Evolutionary conservation across 2,113 vertebrate species (phyloP).

Genomic region (Nettapus auritus): DNA sequence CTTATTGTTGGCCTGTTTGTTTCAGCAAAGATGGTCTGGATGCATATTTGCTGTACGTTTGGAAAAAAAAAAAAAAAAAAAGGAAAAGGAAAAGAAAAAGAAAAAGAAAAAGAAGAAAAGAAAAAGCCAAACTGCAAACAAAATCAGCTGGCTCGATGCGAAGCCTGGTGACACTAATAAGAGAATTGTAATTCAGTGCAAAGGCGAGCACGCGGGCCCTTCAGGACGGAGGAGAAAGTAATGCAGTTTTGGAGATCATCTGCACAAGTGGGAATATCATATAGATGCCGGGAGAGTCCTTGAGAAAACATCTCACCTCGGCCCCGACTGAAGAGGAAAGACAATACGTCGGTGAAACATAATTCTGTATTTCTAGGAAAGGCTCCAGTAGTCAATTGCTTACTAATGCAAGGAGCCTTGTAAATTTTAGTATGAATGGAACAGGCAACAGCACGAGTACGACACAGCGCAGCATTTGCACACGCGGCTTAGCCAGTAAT

Average conservation of each 20-base stretch:
- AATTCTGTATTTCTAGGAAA: conserved; percentile 68
- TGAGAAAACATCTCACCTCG: conserved; percentile 51
- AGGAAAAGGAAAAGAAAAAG: background rate
- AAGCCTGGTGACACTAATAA: background rate
- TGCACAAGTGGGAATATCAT: conserved; percentile 49
- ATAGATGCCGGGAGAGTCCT: conserved; percentile 43
- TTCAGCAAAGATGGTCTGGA: background rate
- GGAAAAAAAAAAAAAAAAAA: background rate
- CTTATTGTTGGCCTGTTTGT: conserved; percentile 29
- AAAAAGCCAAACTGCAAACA: background rate
- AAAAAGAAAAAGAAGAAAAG: background rate
- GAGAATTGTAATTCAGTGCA: conserved; percentile 22
- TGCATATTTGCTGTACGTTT: background rate
- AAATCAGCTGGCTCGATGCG: background rate
- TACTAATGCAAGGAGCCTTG: conserved; percentile 44
- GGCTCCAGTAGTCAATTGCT: conserved; percentile 44
- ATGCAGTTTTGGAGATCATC: conserved; percentile 27
- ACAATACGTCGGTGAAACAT: conserved; percentile 50
- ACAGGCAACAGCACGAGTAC: background rate
- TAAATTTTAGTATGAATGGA: conserved; percentile 41
- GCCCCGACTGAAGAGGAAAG: conserved; percentile 38
- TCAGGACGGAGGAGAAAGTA: background rate
- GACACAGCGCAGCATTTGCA: background rate
- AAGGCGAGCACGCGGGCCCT: background rate
- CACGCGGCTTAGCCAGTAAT: background rate